Evolutionary conservation across 2,113 vertebrate genomes (phyloP).

Genomic region (Syngnathus floridae): DNA sequence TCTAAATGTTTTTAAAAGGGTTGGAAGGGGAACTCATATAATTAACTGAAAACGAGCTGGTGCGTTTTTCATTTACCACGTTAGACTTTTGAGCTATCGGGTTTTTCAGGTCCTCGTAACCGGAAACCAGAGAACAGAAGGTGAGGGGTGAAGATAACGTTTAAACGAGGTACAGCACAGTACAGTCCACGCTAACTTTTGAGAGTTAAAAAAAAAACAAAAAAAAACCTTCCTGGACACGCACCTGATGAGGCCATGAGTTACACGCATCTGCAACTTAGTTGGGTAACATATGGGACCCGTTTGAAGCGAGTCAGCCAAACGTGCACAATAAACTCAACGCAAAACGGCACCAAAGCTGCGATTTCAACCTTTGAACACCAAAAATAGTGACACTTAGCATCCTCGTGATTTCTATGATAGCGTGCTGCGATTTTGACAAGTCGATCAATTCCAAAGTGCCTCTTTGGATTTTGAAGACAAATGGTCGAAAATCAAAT

Average conservation of each 20-base stretch:
- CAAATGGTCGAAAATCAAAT: no score
- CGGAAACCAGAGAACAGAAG: background rate
- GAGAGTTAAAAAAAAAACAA: background rate
- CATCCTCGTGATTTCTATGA: constrained; percentile 1
- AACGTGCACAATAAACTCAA: background rate
- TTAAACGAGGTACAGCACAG: background rate
- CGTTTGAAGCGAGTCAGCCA: background rate
- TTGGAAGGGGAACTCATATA: background rate
- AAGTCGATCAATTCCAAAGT: constrained; percentile 6
- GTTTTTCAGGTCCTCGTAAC: background rate
- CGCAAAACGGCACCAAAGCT: background rate
- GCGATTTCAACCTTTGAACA: background rate
- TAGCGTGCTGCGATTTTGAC: constrained; percentile 11
- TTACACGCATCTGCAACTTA: constrained; percentile 6
- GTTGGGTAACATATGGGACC: constrained; percentile 2
- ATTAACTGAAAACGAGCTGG: background rate
- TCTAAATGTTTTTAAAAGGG: background rate
- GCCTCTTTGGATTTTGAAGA: background rate
- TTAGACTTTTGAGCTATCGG: background rate
- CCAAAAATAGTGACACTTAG: background rate
- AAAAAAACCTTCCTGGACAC: constrained; percentile 1
- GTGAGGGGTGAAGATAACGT: background rate
- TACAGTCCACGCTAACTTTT: background rate
- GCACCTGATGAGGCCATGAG: constrained; percentile 3
- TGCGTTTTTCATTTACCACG: background rate